phyloP scores from a whole-genome alignment of 1,140 invertebrate genomes.

The Ceratina calcarata region DNA sequence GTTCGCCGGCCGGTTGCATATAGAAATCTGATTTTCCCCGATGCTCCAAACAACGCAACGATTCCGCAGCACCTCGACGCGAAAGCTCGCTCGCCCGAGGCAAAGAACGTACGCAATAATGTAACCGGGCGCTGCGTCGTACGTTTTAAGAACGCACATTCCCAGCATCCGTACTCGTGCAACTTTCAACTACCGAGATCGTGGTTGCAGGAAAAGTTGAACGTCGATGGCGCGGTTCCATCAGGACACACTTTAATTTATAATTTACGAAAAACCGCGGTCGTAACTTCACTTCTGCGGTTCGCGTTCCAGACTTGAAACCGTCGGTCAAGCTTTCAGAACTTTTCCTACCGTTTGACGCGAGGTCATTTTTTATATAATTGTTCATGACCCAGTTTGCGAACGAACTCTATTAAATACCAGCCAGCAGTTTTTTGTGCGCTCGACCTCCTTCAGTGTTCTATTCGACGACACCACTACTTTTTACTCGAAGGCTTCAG shows the following conservation, averaged over 20 bases:
- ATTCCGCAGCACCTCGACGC: not conserved
- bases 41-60: not conserved
- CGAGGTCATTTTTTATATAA: not conserved
- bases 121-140: no score
- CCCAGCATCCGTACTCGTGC: not conserved
- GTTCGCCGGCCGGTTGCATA: not conserved
- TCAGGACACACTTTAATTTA: not conserved
- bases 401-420: not conserved
- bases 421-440: not conserved
- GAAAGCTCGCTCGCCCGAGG: slow-evolving; percentile 2
- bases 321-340: not conserved
- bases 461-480: no score
- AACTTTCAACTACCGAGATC: not conserved
- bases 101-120: no score
- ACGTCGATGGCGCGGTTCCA: not conserved
- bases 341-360: not conserved
- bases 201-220: not conserved
- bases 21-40: slow-evolving; percentile 12
- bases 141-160: not conserved
- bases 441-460: no score
- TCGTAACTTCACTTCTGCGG: not conserved
- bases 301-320: not conserved
- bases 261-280: not conserved
- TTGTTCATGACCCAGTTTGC: not conserved
- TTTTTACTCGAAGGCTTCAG: no score